A percentile compares a stretch with the other conserved stretches of the same genome.
Evolutionary conservation across 2,888 invertebrate genomes (phyloP).

Genomic region (Hedya salicella): DNA sequence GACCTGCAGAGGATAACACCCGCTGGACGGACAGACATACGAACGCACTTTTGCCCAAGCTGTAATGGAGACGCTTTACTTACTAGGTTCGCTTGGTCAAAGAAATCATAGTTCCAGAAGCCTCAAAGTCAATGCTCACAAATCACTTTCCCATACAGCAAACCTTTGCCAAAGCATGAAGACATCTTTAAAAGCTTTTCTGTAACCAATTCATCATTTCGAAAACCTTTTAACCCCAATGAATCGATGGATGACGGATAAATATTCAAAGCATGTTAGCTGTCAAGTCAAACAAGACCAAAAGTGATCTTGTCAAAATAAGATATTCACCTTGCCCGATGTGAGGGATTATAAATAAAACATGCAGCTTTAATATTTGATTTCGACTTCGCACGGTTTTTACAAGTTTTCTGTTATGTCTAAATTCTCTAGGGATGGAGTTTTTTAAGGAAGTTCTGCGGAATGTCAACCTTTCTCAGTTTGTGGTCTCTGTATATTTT

Average conservation of each 20-base stretch:
- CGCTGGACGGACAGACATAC: no score
- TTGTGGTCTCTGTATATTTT: slow-evolving; percentile 6
- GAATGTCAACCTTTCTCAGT: slow-evolving; percentile 16
- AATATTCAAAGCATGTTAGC: slow-evolving; percentile 37
- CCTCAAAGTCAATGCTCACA: no score
- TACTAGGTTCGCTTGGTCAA: no score
- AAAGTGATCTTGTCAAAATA: slow-evolving; percentile 39
- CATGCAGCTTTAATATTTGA: slow-evolving; percentile 43
- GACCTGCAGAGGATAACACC: no score
- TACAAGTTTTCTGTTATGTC: slow-evolving; percentile 27
- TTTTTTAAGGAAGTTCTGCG: slow-evolving; percentile 15
- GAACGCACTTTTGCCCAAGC: no score
- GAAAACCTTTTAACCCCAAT: slow-evolving; percentile 6
- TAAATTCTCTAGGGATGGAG: slow-evolving; percentile 25
- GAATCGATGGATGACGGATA: slow-evolving; percentile 16
- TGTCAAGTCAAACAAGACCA: slow-evolving; percentile 35
- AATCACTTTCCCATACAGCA: background rate
- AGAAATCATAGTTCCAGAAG: no score
- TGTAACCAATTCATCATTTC: background rate
- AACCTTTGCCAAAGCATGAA: no score
- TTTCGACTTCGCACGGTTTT: slow-evolving; percentile 36
- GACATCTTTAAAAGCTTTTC: background rate
- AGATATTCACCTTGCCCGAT: slow-evolving; percentile 38
- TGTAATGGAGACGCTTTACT: no score
- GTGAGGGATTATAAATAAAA: slow-evolving; percentile 42